Percentiles rank a stretch among this genome's conserved stretches.
phyloP scores from a whole-genome alignment of 2,888 invertebrate species.

The Hydrotaea diabolus region DNA sequence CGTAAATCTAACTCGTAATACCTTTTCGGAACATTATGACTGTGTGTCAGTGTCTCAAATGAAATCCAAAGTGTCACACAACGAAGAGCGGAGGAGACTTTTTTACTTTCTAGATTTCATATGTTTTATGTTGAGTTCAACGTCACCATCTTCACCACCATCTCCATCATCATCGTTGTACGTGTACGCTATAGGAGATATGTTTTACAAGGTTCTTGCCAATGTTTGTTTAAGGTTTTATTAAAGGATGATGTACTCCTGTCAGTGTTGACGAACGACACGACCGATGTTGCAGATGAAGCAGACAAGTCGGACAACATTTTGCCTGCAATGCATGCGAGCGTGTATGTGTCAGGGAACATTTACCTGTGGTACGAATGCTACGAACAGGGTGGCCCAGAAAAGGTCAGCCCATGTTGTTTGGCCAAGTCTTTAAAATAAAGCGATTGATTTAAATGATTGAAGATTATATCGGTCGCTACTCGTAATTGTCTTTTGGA shows the following conservation, averaged over 20 bases:
- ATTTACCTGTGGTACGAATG: too few relatives aligned
- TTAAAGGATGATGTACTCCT: background rate
- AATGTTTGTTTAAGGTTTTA: background rate
- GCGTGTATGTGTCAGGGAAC: too few relatives aligned
- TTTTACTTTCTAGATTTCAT: background rate
- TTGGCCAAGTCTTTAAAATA: too few relatives aligned
- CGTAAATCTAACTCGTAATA: background rate
- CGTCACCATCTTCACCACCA: background rate
- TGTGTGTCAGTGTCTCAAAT: background rate
- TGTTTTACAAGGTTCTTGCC: background rate
- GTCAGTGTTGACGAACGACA: background rate
- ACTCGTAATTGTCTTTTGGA: too few relatives aligned
- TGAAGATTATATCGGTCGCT: too few relatives aligned
- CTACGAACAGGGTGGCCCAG: too few relatives aligned
- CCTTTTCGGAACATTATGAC: background rate
- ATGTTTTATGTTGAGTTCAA: conserved; percentile 3
- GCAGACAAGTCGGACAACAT: background rate
- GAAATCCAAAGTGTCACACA: background rate
- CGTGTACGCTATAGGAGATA: too few relatives aligned
- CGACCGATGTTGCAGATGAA: background rate
- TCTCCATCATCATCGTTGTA: too few relatives aligned
- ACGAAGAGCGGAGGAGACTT: background rate
- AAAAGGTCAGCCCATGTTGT: too few relatives aligned
- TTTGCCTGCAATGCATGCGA: too few relatives aligned
- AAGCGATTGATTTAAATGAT: too few relatives aligned